Evolutionary conservation across 2,888 invertebrate species (phyloP).

Genomic region (Helicoverpa assulta): DNA sequence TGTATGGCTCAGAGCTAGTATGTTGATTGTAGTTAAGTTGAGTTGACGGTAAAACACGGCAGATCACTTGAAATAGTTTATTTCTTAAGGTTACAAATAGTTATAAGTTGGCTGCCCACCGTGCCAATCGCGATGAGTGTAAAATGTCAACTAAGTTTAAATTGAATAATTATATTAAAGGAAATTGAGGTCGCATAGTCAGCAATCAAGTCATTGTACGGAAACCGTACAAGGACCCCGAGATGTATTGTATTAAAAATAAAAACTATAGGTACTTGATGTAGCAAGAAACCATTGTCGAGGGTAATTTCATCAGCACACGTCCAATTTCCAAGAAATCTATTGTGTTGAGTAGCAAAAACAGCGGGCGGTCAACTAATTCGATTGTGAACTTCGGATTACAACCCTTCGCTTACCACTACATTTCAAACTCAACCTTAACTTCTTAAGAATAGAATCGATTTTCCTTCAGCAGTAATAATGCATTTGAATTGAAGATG

Average conservation of each 20-base stretch:
- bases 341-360: conserved; percentile 86
- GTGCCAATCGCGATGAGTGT: no score
- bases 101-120: no score
- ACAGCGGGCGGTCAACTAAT: conserved; percentile 87
- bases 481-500: conserved; percentile 28
- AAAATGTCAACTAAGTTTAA: no score
- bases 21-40: no score
- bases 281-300: conserved; percentile 62
- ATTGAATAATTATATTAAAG: no score
- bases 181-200: no score
- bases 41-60: no score
- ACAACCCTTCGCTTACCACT: conserved; percentile 56
- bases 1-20: no score
- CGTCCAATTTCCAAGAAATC: conserved; percentile 75
- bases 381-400: conserved; percentile 78
- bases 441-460: neutral
- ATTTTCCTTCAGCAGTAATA: conserved; percentile 23
- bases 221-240: no score
- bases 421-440: conserved; percentile 56
- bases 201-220: no score
- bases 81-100: no score
- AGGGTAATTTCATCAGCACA: conserved; percentile 76
- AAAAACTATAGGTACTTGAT: conserved; percentile 12
- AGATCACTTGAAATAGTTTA: no score
- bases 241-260: neutral